A percentile compares a stretch with the other conserved stretches of the same genome.
Conservation (phyloP, 2,797 vertebrate genomes). For the Sebastes flavidus region DNA sequence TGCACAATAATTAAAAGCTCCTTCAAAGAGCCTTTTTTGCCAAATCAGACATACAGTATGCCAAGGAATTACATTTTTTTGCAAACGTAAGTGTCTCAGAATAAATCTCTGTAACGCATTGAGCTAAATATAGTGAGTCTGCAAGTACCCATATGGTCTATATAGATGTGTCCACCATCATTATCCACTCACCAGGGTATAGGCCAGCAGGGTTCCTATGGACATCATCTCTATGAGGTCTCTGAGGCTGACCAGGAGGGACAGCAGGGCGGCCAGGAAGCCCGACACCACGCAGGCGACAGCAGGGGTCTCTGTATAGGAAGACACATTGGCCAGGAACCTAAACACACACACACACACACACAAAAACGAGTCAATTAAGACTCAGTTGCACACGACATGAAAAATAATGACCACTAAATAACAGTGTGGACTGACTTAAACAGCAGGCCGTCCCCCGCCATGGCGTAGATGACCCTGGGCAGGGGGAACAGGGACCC, state of each 20-base stretch:
- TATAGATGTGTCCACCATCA: background rate
- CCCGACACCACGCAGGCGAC: slow-evolving; percentile 96
- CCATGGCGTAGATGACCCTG: slow-evolving; percentile 97
- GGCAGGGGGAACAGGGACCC: slow-evolving; percentile 98
- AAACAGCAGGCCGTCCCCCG: slow-evolving; percentile 95
- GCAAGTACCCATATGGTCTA: background rate
- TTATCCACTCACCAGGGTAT: slow-evolving; percentile 89
- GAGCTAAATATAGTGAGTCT: slow-evolving; percentile 5
- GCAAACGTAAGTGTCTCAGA: background rate
- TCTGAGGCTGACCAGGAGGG: slow-evolving; percentile 92
- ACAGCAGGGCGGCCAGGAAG: slow-evolving; percentile 92
- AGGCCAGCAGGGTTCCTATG: slow-evolving; percentile 94
- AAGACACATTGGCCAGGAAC: slow-evolving; percentile 92
- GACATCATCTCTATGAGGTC: slow-evolving; percentile 99
- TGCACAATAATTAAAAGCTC: background rate
- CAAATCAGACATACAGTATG: background rate
- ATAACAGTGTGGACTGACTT: slow-evolving; percentile 81
- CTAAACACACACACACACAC: slow-evolving; percentile 71
- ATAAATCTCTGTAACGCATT: background rate
- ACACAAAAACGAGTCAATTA: background rate
- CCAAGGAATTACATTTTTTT: background rate
- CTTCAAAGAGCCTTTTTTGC: background rate
- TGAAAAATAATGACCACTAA: background rate
- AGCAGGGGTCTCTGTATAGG: slow-evolving; percentile 95
- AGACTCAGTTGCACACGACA: background rate